Conservation (phyloP, 2,797 vertebrate species). For the Brachymystax lenok region DNA sequence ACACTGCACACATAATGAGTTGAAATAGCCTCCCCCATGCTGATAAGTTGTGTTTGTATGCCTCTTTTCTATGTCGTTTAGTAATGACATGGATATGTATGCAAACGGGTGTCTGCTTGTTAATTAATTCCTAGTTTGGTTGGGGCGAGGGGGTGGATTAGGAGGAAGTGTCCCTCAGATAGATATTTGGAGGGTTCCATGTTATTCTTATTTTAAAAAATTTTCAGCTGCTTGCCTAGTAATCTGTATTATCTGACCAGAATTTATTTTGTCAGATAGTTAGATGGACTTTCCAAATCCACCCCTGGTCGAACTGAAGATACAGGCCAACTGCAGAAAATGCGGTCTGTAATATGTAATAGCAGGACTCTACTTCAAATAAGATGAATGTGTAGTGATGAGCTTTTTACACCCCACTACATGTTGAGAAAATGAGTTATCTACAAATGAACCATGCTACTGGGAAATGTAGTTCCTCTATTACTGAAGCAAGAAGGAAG, state of each 20-base stretch:
- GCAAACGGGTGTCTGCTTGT: background rate
- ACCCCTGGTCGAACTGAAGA: too few species aligned
- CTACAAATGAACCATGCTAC: background rate
- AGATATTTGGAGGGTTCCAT: background rate
- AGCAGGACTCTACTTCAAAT: background rate
- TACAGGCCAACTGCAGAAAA: too few species aligned
- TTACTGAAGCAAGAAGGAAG: background rate
- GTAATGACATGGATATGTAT: slow-evolving; percentile 28
- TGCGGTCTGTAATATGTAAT: too few species aligned
- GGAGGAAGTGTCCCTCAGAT: background rate
- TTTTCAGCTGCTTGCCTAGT: background rate
- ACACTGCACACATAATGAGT: slow-evolving; percentile 4
- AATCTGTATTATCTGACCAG: background rate
- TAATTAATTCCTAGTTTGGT: slow-evolving; percentile 19
- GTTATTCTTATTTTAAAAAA: background rate
- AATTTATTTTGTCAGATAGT: background rate
- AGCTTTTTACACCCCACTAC: background rate
- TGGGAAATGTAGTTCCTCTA: background rate
- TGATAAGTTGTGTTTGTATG: slow-evolving; percentile 24
- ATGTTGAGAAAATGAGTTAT: background rate
- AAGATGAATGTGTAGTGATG: background rate
- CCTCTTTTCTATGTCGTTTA: slow-evolving; percentile 11
- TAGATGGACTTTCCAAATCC: background rate
- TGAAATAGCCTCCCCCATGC: slow-evolving; percentile 20
- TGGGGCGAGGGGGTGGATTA: background rate